Evolutionary conservation across 2,797 vertebrate genomes (phyloP), one percentile per base, ranked within the genome.

Genomic region (Peromyscus eremicus): DNA sequence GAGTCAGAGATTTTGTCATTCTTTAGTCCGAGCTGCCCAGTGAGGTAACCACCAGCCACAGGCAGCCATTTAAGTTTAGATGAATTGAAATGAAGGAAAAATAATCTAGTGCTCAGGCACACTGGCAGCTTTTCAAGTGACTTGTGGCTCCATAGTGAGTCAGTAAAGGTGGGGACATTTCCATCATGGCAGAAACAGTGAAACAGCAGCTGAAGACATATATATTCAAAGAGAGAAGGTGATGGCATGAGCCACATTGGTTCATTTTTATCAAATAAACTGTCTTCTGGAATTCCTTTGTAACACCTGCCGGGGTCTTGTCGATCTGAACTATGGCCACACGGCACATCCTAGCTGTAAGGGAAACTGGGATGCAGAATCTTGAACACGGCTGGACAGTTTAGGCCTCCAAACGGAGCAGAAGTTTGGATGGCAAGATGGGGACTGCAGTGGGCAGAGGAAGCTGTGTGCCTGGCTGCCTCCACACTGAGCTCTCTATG

Each of bases 81-180:
- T 70, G 21, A 55, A 68, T 87, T 57, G 52, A 62, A 94, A 86
- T 91, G 1, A 40, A 94, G 40, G 81, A 57, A 70, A 94, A 80
- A 37, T 77, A 81, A 77, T 55, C 21, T 40, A 71, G 64, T 81
- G 75, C 34, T 77, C 27, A 40, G 46, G 66, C 66, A 37, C 3
- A 29, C 34, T n/a, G 86, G 83, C 57, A 52, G 34, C 75, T 40
- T 85, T 52, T 64, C 79, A 62, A 27, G 80, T 11, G 64, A 23
- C 60, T 62, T 1, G 8, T 81, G 68, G 70, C 23, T 23, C 55
- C 12, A 8, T 14, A 12, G 10, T 68, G 52, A 27, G 19, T 62
- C 71, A 75, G n/a, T 57, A 21, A 27, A 55, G 83, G 12, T 4
- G 7, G 0, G 34, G 60, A 62, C 8, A 2, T 57, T 92, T 66